Base-by-base conservation (phyloP, 1,140 invertebrate species). In the Gryon sp. region DNA sequence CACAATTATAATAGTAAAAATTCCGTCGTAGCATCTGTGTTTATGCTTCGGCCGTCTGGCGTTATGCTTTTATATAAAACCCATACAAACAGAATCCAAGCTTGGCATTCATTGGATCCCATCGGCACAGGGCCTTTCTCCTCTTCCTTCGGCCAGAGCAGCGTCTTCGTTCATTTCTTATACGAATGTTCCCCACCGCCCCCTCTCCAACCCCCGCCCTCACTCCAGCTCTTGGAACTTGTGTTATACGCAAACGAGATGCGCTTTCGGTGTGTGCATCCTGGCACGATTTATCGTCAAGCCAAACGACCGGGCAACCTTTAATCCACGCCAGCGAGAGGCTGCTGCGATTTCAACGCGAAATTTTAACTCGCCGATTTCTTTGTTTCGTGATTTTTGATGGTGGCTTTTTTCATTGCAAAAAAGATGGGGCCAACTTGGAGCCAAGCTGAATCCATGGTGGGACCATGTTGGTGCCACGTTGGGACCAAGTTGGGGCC, bases 1-100 rank as follows among this genome's bases (percentile, higher is more conserved):
- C 19, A 50, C 63, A 68, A 68, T 69, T 69, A 59, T 69, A 52
- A 50, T 69, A 59, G 52, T 50, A 59, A 59, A 59, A 68, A 68
- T 55, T 24, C 63, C 63, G 19, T 38, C 32, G 9, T n/a, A 2
- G 38, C 26, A 15, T 15, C 7, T 9, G 24, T 41, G 8, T 38
- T 4, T 38, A 38, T 4, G 11, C n/a, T 41, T 0, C 5, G 34
- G 18, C n/a, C 20, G 8, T 41, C 9, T 12, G n/a, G 20, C 26
- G 9, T n/a, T 24, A 11, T n/a, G 12, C 2, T 5, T 41, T 7
- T 5, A 19, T 1, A 45, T 11, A n/a, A n/a, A n/a, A 14, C 18
- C 0, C 34, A 19, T 24, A 53, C 48, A 45, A 12, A 28, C 5
- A n/a, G n/a, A n/a, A n/a, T n/a, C n/a, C n/a, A n/a, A n/a, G n/a